These are phyloP conservation scores for Rugalucina vietnamica DNA, from an alignment of 2,888 invertebrate genomes.

Conservation along the genomic window DNA sequence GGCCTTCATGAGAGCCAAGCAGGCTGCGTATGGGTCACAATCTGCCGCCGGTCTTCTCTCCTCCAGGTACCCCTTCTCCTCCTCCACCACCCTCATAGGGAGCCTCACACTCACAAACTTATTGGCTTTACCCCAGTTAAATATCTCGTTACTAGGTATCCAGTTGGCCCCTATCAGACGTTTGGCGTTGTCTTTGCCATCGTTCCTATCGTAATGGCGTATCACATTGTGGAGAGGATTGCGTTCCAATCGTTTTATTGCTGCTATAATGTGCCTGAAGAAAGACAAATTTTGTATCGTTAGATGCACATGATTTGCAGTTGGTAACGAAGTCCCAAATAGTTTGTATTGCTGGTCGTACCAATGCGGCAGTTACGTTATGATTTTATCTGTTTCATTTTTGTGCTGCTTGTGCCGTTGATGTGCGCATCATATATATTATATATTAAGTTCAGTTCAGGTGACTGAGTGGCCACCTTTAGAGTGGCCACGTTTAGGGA, in stretches of 20 bases:
- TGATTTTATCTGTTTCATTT: too few relatives aligned
- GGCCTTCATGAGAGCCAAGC: slow-evolving; percentile 13
- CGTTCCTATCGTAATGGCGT: slow-evolving; percentile 21
- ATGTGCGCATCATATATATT: too few relatives aligned
- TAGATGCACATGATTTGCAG: too few relatives aligned
- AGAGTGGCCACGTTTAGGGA: too few relatives aligned
- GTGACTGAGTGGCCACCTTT: too few relatives aligned
- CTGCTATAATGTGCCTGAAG: slow-evolving; percentile 20
- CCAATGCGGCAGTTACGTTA: too few relatives aligned
- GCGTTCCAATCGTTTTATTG: not conserved
- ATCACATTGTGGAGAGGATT: slow-evolving; percentile 17
- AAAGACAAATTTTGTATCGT: too few relatives aligned
- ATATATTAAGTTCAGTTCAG: too few relatives aligned
- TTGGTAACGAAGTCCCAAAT: too few relatives aligned
- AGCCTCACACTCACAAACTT: slow-evolving; percentile 23
- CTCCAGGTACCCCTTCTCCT: slow-evolving; percentile 27
- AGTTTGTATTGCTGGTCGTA: too few relatives aligned
- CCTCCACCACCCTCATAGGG: slow-evolving; percentile 6
- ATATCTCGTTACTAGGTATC: not conserved
- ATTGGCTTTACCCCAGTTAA: not conserved
- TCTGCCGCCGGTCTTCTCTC: slow-evolving; percentile 28
- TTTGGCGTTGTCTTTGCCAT: slow-evolving; percentile 32
- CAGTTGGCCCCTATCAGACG: slow-evolving; percentile 20
- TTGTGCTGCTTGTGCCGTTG: too few relatives aligned
- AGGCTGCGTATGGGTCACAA: slow-evolving; percentile 30